phyloP scores from a whole-genome alignment of 1,140 invertebrate genomes.

The Orius insidiosus region DNA sequence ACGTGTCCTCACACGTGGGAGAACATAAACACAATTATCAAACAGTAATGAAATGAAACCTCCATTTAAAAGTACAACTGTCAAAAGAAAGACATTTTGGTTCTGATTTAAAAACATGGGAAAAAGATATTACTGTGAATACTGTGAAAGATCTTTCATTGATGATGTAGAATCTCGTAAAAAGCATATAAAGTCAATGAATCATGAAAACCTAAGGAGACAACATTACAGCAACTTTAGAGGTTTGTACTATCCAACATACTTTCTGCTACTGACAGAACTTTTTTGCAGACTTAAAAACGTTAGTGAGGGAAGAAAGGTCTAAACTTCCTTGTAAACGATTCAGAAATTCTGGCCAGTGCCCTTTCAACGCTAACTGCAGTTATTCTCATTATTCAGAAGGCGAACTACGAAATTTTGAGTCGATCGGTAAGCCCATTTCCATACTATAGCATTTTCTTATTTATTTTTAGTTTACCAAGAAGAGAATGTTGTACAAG shows the following conservation, averaged over 20 bases:
- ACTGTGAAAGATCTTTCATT: too few species aligned
- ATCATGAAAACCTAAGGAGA: slow-evolving; percentile 17
- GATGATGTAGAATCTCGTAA: slow-evolving; percentile 19
- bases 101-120: slow-evolving; percentile 11
- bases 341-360: slow-evolving; percentile 16
- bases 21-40: too few species aligned
- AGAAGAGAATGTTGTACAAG: too few species aligned
- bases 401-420: slow-evolving; percentile 13
- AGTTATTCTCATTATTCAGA: slow-evolving; percentile 18
- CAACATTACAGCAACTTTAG: slow-evolving; percentile 17
- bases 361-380: slow-evolving; percentile 18
- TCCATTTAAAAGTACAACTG: too few species aligned
- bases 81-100: too few species aligned
- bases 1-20: too few species aligned
- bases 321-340: slow-evolving; percentile 17
- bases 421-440: neutral
- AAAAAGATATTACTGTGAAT: slow-evolving; percentile 21
- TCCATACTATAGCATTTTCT: too few species aligned
- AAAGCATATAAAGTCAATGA: slow-evolving; percentile 18
- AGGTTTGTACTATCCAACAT: slow-evolving; percentile 19
- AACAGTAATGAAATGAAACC: too few species aligned
- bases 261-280: neutral
- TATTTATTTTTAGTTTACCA: too few species aligned
- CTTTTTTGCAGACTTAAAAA: slow-evolving; percentile 17
- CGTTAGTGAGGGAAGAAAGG: slow-evolving; percentile 19